Conservation (phyloP, 2,113 vertebrate genomes). For the Henicopernis longicauda region DNA sequence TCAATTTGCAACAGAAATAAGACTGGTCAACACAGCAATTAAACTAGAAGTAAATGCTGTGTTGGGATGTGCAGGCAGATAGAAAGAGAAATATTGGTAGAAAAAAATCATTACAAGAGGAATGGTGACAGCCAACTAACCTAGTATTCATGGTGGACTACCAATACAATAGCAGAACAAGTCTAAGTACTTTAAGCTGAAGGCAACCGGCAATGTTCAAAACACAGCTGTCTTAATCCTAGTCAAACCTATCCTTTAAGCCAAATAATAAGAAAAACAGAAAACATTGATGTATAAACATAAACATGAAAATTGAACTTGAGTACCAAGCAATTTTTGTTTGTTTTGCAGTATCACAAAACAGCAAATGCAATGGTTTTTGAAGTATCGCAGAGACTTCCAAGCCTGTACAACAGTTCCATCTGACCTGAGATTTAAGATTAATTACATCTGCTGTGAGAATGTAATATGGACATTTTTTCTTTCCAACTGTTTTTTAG, state of each 20-base stretch:
- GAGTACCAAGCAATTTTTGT: not conserved
- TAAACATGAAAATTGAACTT: not conserved
- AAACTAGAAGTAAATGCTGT: not conserved
- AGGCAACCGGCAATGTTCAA: not conserved
- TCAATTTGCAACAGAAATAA: not conserved
- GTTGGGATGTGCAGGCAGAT: not conserved
- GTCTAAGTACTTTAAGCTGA: not conserved
- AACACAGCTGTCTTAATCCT: constrained; percentile 55
- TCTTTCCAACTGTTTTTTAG: not conserved
- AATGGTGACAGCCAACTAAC: not conserved
- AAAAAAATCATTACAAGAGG: not conserved
- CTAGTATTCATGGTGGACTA: not conserved
- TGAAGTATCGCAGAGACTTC: not conserved
- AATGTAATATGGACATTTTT: not conserved
- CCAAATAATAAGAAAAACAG: constrained; percentile 40
- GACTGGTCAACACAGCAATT: not conserved
- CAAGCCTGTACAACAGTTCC: not conserved
- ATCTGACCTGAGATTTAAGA: constrained; percentile 17
- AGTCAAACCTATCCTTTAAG: not conserved
- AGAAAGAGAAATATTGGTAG: not conserved
- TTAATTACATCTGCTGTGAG: not conserved
- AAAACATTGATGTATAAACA: constrained; percentile 37
- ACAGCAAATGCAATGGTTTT: not conserved
- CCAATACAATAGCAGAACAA: not conserved
- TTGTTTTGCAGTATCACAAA: not conserved